A percentile compares a stretch with the other conserved stretches of the same genome.
Evolutionary conservation across 2,888 invertebrate species (phyloP).

Genomic region (Theretra japonica): DNA sequence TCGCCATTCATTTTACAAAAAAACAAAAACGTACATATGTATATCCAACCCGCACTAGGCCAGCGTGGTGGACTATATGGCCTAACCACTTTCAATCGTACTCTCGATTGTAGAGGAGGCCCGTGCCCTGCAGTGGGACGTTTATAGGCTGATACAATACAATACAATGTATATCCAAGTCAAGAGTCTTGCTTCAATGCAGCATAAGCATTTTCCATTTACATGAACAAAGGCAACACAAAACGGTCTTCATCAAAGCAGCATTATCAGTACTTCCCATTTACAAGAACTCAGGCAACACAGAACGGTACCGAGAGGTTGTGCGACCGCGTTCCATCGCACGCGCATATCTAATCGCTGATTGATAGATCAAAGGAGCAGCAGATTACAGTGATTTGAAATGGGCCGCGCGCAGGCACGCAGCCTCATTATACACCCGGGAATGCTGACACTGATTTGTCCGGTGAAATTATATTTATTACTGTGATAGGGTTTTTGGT

Average conservation of each 20-base stretch:
- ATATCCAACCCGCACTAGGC: too few species aligned
- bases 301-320: not conserved
- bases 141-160: too few species aligned
- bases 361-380: constrained; percentile 59
- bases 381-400: constrained; percentile 46
- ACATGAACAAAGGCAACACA: not conserved
- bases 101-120: too few species aligned
- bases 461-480: too few species aligned
- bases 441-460: not conserved
- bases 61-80: too few species aligned
- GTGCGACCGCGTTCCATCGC: constrained; percentile 38
- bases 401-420: constrained; percentile 20
- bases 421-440: constrained; percentile 9
- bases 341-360: constrained; percentile 63
- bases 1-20: too few species aligned
- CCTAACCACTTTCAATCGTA: too few species aligned
- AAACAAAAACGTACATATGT: too few species aligned
- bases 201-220: not conserved
- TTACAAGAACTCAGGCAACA: not conserved
- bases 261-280: not conserved
- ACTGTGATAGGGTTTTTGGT: too few species aligned
- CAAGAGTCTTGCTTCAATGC: not conserved
- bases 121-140: too few species aligned
- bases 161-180: too few species aligned
- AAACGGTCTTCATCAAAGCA: not conserved